phyloP scores from a whole-genome alignment of 1,140 invertebrate genomes.

The Yoshiicerus persimilis region DNA sequence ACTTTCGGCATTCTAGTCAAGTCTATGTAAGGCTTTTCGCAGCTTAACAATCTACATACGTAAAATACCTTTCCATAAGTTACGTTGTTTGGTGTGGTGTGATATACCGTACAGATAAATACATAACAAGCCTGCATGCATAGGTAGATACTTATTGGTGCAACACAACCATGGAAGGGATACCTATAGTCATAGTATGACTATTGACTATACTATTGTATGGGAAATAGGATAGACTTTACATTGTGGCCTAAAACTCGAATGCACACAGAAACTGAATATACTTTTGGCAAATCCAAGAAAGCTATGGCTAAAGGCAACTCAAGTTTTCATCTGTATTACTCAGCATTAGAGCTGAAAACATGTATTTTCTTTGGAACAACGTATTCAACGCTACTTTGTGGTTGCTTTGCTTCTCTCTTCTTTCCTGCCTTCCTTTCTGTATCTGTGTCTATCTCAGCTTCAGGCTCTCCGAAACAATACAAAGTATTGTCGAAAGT shows the following conservation, averaged over 20 bases:
- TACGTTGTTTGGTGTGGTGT: not conserved
- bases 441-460: not conserved
- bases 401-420: not conserved
- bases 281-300: not conserved
- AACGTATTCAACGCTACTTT: not conserved
- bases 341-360: not conserved
- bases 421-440: not conserved
- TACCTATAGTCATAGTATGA: too few relatives aligned
- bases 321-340: not conserved
- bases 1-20: constrained; percentile 5
- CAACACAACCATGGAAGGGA: too few relatives aligned
- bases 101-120: not conserved
- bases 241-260: not conserved
- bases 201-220: not conserved
- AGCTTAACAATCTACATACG: not conserved
- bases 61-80: not conserved
- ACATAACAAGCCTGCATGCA: not conserved
- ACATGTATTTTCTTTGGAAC: not conserved
- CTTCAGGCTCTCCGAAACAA: not conserved
- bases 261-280: not conserved
- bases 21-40: not conserved
- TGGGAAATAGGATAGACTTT: too few relatives aligned
- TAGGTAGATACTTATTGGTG: too few relatives aligned
- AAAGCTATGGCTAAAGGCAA: not conserved
- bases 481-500: constrained; percentile 4